Evolutionary conservation across 2,113 vertebrate genomes (phyloP).

Genomic region (Marmota flaviventris): DNA sequence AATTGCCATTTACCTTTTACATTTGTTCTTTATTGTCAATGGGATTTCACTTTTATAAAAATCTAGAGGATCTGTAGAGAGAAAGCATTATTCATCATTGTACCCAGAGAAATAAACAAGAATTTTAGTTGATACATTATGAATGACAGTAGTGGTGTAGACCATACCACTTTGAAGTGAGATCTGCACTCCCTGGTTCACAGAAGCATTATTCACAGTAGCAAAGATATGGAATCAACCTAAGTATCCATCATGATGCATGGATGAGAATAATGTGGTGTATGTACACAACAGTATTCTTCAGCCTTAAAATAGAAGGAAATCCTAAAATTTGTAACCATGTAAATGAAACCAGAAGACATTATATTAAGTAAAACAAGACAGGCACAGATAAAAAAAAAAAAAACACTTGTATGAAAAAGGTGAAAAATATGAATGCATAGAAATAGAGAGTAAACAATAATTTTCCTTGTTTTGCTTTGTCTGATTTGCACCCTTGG

Average conservation of each 20-base stretch:
- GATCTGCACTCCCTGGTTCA: too few species aligned
- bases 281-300: neutral
- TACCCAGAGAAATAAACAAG: neutral
- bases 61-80: neutral
- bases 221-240: neutral
- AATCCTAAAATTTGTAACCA: neutral
- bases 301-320: neutral
- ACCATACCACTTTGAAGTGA: neutral
- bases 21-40: neutral
- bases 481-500: neutral
- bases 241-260: neutral
- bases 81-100: neutral
- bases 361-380: neutral
- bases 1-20: neutral
- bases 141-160: neutral
- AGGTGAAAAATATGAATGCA: neutral
- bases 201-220: neutral
- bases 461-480: neutral
- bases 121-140: neutral
- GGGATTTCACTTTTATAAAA: neutral
- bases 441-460: neutral
- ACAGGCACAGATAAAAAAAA: neutral
- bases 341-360: neutral
- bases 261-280: too few species aligned
- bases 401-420: neutral